Conservation (phyloP, 1,140 invertebrate species). For the Eumeta japonica region DNA sequence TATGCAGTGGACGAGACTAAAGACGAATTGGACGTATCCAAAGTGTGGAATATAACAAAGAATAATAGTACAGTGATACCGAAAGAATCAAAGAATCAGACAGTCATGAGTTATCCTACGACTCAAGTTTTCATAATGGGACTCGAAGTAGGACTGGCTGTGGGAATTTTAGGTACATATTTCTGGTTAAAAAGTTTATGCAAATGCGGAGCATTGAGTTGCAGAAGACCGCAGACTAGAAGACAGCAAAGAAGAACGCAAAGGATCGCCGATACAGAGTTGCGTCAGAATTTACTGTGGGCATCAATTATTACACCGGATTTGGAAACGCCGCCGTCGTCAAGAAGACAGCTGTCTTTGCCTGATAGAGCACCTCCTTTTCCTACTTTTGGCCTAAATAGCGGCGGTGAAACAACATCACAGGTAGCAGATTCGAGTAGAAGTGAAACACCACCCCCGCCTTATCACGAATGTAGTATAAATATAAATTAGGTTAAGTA, state of each 20-base stretch:
- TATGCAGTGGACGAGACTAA: slow-evolving; percentile 19
- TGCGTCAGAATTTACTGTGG: slow-evolving; percentile 41
- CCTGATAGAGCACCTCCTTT: slow-evolving; percentile 22
- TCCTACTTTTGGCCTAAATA: slow-evolving; percentile 20
- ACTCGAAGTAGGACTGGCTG: slow-evolving; percentile 39
- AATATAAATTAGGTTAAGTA: too few relatives aligned
- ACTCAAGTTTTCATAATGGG: slow-evolving; percentile 45
- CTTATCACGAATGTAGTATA: slow-evolving; percentile 38
- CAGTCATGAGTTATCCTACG: slow-evolving; percentile 43
- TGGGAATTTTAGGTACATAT: slow-evolving; percentile 46
- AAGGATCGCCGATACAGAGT: slow-evolving; percentile 27
- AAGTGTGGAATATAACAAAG: slow-evolving; percentile 44
- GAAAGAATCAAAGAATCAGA: too few relatives aligned
- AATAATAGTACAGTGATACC: slow-evolving; percentile 14
- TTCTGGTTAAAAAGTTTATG: slow-evolving; percentile 42
- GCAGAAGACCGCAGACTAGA: slow-evolving; percentile 16
- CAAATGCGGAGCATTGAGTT: slow-evolving; percentile 26
- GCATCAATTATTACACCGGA: slow-evolving; percentile 33
- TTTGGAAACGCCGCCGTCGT: slow-evolving; percentile 40
- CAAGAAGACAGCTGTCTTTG: slow-evolving; percentile 31
- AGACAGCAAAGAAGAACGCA: slow-evolving; percentile 24
- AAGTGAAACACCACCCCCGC: slow-evolving; percentile 46
- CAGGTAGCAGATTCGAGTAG: slow-evolving; percentile 21
- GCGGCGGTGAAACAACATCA: slow-evolving; percentile 13
- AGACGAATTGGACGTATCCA: slow-evolving; percentile 28